phyloP scores from a whole-genome alignment of 1,140 invertebrate genomes.

The Diprion similis region DNA sequence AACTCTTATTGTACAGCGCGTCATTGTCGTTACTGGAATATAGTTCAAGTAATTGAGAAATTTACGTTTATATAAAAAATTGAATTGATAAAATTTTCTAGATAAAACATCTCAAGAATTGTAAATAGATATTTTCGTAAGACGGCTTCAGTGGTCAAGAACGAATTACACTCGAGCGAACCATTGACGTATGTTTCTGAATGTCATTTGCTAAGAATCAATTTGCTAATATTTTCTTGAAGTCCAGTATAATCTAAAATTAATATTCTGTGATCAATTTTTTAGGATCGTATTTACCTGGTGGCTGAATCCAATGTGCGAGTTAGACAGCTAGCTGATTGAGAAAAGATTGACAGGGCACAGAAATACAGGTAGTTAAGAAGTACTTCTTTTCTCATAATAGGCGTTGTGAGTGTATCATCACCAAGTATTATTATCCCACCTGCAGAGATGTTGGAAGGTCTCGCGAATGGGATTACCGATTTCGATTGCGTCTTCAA shows the following conservation, averaged over 20 bases:
- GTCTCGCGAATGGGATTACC: too few relatives aligned
- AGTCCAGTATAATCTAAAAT: neutral
- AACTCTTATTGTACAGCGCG: neutral
- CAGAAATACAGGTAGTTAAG: neutral
- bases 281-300: neutral
- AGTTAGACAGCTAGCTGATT: neutral
- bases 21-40: neutral
- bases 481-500: too few relatives aligned
- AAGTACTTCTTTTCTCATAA: neutral
- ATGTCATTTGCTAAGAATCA: neutral
- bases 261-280: neutral
- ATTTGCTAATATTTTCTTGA: neutral
- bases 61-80: neutral
- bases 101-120: neutral
- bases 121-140: too few relatives aligned
- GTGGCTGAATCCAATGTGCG: neutral
- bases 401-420: neutral
- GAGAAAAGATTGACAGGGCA: neutral
- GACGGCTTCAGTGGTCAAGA: too few relatives aligned
- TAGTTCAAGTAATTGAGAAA: neutral
- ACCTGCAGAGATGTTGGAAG: too few relatives aligned
- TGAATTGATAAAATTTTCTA: neutral
- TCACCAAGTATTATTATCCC: neutral
- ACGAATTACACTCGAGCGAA: neutral
- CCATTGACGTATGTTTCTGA: neutral